phyloP scores from a whole-genome alignment of 2,888 invertebrate species.

The Eugnorisma glareosa region DNA sequence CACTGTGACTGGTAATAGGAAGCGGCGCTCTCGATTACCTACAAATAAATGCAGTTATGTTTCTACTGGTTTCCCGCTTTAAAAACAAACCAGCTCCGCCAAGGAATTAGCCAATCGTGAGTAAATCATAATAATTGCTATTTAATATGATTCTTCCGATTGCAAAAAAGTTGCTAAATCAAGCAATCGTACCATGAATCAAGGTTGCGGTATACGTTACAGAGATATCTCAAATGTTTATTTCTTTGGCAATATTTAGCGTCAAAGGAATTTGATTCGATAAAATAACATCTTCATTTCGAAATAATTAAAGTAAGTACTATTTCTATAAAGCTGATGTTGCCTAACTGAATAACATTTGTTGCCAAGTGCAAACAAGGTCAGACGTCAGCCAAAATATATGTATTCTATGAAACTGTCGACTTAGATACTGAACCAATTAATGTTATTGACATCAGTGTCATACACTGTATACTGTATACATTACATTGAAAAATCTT shows the following conservation, averaged over 20 bases:
- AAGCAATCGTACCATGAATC: conserved; percentile 22
- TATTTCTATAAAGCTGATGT: conserved; percentile 38
- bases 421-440: conserved; percentile 33
- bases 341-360: conserved; percentile 51
- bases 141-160: conserved; percentile 46
- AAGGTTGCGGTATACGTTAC: conserved; percentile 6
- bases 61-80: conserved; percentile 49
- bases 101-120: conserved; percentile 30
- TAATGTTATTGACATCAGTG: conserved; percentile 8
- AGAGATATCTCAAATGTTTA: conserved; percentile 16
- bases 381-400: conserved; percentile 32
- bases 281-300: conserved; percentile 44
- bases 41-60: conserved; percentile 70
- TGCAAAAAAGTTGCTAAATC: conserved; percentile 24
- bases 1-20: conserved; percentile 67
- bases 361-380: conserved; percentile 55
- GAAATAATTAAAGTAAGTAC: conserved; percentile 58
- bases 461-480: too few relatives aligned
- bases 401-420: conserved; percentile 41
- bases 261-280: conserved; percentile 1
- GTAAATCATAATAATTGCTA: conserved; percentile 30
- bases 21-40: conserved; percentile 67
- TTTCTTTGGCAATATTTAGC: conserved; percentile 14
- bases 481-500: background rate
- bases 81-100: conserved; percentile 13